These are phyloP conservation scores for Pocillopora grandis DNA, from an alignment of 92 coral and sea anemone species.

Conservation along the genomic window DNA sequence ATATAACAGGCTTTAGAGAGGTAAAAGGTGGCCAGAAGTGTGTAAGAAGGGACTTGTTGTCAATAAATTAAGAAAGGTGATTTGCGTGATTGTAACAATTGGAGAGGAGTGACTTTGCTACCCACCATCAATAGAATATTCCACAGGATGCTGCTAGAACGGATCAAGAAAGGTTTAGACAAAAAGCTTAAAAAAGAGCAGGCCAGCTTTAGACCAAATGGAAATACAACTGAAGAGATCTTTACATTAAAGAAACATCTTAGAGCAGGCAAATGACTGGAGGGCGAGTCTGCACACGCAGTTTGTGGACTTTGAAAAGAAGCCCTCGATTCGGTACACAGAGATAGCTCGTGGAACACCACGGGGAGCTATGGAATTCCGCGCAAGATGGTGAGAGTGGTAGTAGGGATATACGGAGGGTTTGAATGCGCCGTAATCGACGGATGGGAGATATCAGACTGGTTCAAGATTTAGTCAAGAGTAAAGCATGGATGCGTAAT, in stretches of 20 bases:
- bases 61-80: constrained; percentile 27
- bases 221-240: neutral
- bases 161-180: constrained; percentile 36
- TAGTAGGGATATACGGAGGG: too few relatives aligned
- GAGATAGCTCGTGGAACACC: neutral
- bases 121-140: constrained; percentile 12
- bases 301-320: constrained; percentile 27
- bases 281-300: constrained; percentile 4
- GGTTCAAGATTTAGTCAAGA: neutral
- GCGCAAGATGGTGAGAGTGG: neutral
- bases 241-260: neutral
- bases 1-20: too few relatives aligned
- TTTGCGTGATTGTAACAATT: constrained; percentile 27
- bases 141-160: constrained; percentile 21
- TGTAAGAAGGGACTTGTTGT: too few relatives aligned
- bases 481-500: constrained; percentile 11
- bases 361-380: constrained; percentile 16
- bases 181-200: constrained; percentile 29
- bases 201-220: constrained; percentile 41
- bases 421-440: neutral
- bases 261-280: neutral
- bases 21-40: neutral
- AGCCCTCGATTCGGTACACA: constrained; percentile 1
- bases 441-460: neutral
- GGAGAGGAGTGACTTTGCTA: constrained; percentile 46